These are phyloP conservation scores for Lethenteron camtschaticum DNA, from an alignment of 2,113 vertebrate species.

Conservation along the genomic window DNA sequence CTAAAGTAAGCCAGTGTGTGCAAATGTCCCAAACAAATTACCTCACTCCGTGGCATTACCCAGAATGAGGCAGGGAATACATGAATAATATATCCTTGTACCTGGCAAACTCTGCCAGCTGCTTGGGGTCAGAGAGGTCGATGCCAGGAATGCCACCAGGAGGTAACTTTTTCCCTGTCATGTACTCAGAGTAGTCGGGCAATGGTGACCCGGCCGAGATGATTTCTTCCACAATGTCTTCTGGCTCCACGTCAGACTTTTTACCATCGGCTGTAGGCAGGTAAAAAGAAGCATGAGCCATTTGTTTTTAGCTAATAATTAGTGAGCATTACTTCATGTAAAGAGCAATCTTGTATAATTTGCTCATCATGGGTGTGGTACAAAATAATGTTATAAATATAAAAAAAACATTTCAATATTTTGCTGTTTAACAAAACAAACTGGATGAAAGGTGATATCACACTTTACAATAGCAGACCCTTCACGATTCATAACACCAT, in stretches of 20 bases:
- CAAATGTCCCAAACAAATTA: slow-evolving; percentile 7
- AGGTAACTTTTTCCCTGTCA: slow-evolving; percentile 95
- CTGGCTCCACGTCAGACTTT: slow-evolving; percentile 85
- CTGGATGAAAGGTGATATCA: too few species aligned
- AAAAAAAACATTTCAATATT: too few species aligned
- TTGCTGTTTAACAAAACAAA: too few species aligned
- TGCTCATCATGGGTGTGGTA: too few species aligned
- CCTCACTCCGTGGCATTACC: slow-evolving; percentile 5
- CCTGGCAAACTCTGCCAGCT: slow-evolving; percentile 94
- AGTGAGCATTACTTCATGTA: too few species aligned
- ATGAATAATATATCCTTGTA: slow-evolving; percentile 15
- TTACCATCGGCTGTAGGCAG: slow-evolving; percentile 52
- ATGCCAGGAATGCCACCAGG: slow-evolving; percentile 93
- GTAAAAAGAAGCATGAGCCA: too few species aligned
- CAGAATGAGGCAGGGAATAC: slow-evolving; percentile 4
- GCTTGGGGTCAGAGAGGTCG: slow-evolving; percentile 88
- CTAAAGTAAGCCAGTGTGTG: slow-evolving; percentile 7
- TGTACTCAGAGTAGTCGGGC: slow-evolving; percentile 93
- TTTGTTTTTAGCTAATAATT: too few species aligned
- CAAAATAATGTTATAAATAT: too few species aligned
- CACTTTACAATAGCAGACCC: too few species aligned
- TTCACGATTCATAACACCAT: too few species aligned
- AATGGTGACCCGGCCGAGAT: slow-evolving; percentile 89
- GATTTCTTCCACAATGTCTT: slow-evolving; percentile 74
- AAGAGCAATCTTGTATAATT: too few species aligned